These are phyloP conservation scores for Meandrusa payeni DNA, from an alignment of 2,888 invertebrate genomes.

Conservation along the genomic window DNA sequence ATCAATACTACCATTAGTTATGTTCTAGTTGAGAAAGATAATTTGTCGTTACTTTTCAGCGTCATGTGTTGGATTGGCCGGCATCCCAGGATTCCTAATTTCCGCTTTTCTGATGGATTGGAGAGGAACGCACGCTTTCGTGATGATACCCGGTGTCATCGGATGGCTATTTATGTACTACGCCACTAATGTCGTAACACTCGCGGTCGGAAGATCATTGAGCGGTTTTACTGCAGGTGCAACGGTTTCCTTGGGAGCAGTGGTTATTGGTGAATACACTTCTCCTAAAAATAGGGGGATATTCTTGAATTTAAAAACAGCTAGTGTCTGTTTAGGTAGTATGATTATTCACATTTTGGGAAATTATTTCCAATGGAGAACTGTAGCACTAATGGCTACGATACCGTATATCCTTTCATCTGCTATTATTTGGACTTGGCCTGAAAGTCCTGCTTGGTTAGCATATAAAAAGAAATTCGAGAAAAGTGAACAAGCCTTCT, in stretches of 20 bases:
- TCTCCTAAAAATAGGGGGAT: conserved; percentile 52
- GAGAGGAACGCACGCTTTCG: conserved; percentile 42
- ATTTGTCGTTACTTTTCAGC: no score
- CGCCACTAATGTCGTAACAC: conserved; percentile 35
- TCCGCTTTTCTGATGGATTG: conserved; percentile 47
- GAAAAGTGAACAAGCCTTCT: conserved; percentile 71
- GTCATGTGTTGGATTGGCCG: conserved; percentile 41
- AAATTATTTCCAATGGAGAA: conserved; percentile 43
- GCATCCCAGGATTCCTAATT: conserved; percentile 42
- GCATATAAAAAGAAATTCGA: conserved; percentile 67
- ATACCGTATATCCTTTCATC: conserved; percentile 41
- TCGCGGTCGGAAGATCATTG: conserved; percentile 44
- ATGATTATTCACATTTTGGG: conserved; percentile 43
- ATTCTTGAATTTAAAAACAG: conserved; percentile 53
- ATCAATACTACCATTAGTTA: no score
- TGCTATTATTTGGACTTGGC: conserved; percentile 59
- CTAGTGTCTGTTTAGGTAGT: conserved; percentile 45
- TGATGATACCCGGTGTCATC: conserved; percentile 43
- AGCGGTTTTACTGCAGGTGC: conserved; percentile 44
- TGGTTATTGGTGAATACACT: conserved; percentile 55
- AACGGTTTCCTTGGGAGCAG: conserved; percentile 43
- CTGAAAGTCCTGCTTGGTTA: conserved; percentile 83
- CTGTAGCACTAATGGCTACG: conserved; percentile 39
- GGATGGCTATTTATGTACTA: conserved; percentile 48
- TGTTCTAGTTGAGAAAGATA: no score